Base-by-base conservation (phyloP, 2,113 vertebrate genomes). In the Capra hircus region DNA sequence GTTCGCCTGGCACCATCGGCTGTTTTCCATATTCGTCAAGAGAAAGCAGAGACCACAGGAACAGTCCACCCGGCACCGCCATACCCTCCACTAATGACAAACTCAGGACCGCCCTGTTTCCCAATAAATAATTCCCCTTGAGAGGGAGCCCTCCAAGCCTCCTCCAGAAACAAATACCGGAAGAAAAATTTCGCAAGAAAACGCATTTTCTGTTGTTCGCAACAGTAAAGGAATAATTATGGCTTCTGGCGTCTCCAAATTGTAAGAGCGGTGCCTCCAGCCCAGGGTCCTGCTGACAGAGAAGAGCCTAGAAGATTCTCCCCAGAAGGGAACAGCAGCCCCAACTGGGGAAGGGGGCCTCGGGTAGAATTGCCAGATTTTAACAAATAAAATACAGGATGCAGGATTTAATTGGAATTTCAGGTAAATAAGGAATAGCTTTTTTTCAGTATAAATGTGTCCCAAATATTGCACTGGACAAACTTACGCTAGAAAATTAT, bases 1-100 rank as follows among this genome's bases (percentile, higher is more conserved):
- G 2, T 0, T 11, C 1, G n/a, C 43, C 40, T 43, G 27, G 11
- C 1, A 1, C 45, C 1, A 1, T 3, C 17, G 3, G 27, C 78
- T 36, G 12, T 36, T 74, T 84, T 14, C 19, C 0, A 0, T 10
- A 7, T 11, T 45, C 67, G 62, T 57, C 48, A 64, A 16, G 23
- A 91, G 83, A 88, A n/a, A 33, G 81, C 55, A 2, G 43, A 71
- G 53, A 25, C n/a, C 83, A 30, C 57, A 83, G 57, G 59, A 25
- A 25, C 60, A 2, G 78, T 33, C 10, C 0, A 0, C 15, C 5
- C 1, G 1, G 78, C 52, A 2, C 21, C 0, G 28, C 50, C 12
- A 0, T 2, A 0, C 23, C 19, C 59, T 55, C 95, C 43, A 6
- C 60, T 28, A 40, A 86, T 43, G 3, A 7, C 14, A 2, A 60